These are phyloP conservation scores for Nyctereutes procyonoides DNA, from an alignment of 2,113 vertebrate genomes.

Conservation along the genomic window DNA sequence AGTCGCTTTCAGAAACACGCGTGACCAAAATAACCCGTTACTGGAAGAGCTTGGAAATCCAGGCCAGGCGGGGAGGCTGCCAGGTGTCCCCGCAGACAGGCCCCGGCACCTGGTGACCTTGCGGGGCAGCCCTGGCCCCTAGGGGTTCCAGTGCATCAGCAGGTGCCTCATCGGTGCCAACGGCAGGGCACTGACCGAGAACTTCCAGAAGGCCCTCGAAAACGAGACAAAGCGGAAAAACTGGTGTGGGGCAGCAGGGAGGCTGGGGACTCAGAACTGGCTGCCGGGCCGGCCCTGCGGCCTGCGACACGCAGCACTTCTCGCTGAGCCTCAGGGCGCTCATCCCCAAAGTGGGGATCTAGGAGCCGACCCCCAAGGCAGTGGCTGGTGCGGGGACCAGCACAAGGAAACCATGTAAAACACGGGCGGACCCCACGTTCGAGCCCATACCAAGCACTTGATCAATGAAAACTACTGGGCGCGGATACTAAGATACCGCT, in stretches of 20 bases:
- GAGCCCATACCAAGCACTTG: neutral
- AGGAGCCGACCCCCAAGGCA: neutral
- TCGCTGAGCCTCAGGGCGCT: neutral
- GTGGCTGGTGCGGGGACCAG: neutral
- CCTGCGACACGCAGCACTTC: neutral
- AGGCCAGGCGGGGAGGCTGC: neutral
- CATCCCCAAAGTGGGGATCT: neutral
- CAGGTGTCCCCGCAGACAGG: too few relatives aligned
- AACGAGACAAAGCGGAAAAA: too few relatives aligned
- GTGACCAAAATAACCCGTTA: conserved; percentile 22
- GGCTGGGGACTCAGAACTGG: neutral
- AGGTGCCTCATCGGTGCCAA: too few relatives aligned
- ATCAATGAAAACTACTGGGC: neutral
- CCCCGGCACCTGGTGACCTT: too few relatives aligned
- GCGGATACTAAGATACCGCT: too few relatives aligned
- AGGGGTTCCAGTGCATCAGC: too few relatives aligned
- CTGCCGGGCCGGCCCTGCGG: too few relatives aligned
- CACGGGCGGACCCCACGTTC: neutral
- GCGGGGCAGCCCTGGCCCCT: too few relatives aligned
- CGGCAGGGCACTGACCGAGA: neutral
- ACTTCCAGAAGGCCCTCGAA: neutral
- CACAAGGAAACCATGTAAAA: neutral
- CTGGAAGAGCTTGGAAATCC: conserved; percentile 47
- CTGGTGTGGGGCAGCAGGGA: neutral
- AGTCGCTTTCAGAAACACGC: conserved; percentile 13